Base-by-base conservation (phyloP, 2,888 invertebrate species). In the Lacanobia oleracea region DNA sequence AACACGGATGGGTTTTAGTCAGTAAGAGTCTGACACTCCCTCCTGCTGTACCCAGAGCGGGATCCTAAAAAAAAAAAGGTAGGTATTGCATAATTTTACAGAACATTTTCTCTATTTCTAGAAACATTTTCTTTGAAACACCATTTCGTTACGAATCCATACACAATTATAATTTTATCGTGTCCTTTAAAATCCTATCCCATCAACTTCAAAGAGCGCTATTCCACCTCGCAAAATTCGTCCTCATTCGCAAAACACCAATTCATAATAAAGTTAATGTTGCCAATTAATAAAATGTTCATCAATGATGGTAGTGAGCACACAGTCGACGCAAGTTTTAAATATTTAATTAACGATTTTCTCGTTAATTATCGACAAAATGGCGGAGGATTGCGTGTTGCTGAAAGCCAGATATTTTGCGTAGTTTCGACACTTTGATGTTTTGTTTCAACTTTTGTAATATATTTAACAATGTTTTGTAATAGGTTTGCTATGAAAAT, bases 271-370 rank as follows among this genome's bases (percentile, higher is more conserved):
- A 50, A 7, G 23, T 54, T 53, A 84, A 87, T 81, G 72, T 77
- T 43, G 64, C 61, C 78, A 88, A 88, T 87, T 84, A 85, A 79
- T 79, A 77, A 43, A 83, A 48, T 9, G 9, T 56, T 64, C 27
- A 75, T 83, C 82, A 86, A 83, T 84, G 79, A 57, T 54, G 66
- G 67, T 40, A 67, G 66, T 48, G 33, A 18, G 54, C 10, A 77
- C 51, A 75, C 61, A 56, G n/a, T 75, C 67, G 77, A 82, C 81
- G 68, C 75, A 57, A 72, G 79, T 80, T 86, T 86, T 82, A 84
- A 86, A 87, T 87, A 82, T 81, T 74, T 84, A 81, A 88, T 82
- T 84, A 81, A 77, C 56, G 33, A 74, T 51, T 69, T 79, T 72
- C 76, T 59, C 68, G 43, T 81, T 77, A 64, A 68, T 68, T 79